Conservation (phyloP, 1,140 invertebrate genomes). For the Drosophila pectinifera region DNA sequence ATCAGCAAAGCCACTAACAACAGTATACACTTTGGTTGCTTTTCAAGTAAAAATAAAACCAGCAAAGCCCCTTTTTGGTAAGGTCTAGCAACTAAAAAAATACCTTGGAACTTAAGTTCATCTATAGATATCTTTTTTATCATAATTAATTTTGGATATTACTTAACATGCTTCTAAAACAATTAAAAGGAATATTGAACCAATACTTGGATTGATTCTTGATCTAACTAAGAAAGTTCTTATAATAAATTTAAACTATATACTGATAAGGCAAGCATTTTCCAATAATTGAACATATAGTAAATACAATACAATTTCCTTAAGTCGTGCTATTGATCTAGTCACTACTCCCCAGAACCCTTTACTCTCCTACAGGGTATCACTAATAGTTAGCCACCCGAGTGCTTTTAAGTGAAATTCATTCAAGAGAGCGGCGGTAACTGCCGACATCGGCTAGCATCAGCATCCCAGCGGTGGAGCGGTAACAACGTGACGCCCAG, state of each 20-base stretch:
- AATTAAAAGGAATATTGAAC: neutral
- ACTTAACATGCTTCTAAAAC: neutral
- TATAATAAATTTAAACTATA: neutral
- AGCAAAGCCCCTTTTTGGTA: slow-evolving; percentile 7
- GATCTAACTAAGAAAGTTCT: too few relatives aligned
- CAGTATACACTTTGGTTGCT: slow-evolving; percentile 17
- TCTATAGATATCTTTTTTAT: neutral
- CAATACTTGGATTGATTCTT: too few relatives aligned
- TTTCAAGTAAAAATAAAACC: slow-evolving; percentile 12
- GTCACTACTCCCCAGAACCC: neutral
- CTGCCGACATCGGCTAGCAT: slow-evolving; percentile 30
- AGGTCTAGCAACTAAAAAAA: slow-evolving; percentile 3
- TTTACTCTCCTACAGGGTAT: slow-evolving; percentile 13
- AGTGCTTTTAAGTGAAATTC: slow-evolving; percentile 74
- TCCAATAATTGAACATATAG: neutral
- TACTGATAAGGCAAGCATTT: neutral
- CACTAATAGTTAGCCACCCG: slow-evolving; percentile 42
- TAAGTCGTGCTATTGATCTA: too few relatives aligned
- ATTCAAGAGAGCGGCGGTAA: slow-evolving; percentile 53
- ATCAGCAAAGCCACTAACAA: slow-evolving; percentile 30
- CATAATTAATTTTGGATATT: neutral
- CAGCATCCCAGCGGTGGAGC: slow-evolving; percentile 31
- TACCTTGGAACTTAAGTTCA: slow-evolving; percentile 14
- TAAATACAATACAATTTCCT: neutral
- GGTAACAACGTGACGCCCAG: slow-evolving; percentile 60